phyloP scores from a whole-genome alignment of 2,888 invertebrate genomes.

The Dicyrtomina minuta region DNA sequence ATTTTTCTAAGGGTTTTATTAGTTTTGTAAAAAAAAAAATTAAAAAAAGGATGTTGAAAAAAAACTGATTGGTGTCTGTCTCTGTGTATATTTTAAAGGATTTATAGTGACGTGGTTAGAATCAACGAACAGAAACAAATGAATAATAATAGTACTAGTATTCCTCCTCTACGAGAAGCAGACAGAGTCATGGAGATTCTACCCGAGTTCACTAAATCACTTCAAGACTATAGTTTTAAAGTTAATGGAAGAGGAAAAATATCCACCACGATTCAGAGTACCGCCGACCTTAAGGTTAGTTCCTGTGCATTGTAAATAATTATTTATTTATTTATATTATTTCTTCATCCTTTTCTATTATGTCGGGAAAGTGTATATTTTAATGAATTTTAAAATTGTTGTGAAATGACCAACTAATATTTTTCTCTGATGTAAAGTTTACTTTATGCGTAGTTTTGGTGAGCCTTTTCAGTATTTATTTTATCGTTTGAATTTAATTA shows the following conservation, averaged over 20 bases:
- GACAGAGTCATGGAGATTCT: slow-evolving; percentile 13
- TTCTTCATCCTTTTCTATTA: too few relatives aligned
- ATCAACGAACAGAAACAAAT: slow-evolving; percentile 24
- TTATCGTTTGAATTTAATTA: too few relatives aligned
- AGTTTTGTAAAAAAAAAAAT: background rate
- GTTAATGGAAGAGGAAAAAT: slow-evolving; percentile 31
- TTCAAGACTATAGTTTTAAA: slow-evolving; percentile 31
- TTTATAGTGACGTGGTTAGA: slow-evolving; percentile 34
- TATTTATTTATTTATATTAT: too few relatives aligned
- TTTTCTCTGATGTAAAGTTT: too few relatives aligned
- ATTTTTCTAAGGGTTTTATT: background rate
- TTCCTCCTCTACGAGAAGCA: background rate
- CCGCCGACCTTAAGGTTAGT: slow-evolving; percentile 27
- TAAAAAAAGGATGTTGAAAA: background rate
- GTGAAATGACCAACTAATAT: too few relatives aligned
- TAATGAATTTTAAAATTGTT: too few relatives aligned
- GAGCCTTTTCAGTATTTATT: too few relatives aligned
- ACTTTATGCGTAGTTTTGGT: too few relatives aligned
- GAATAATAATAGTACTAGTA: slow-evolving; percentile 14
- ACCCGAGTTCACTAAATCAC: slow-evolving; percentile 20
- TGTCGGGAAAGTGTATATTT: too few relatives aligned
- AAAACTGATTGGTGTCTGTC: background rate
- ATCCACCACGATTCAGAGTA: slow-evolving; percentile 22
- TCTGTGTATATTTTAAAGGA: slow-evolving; percentile 27
- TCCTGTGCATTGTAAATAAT: too few relatives aligned